Evolutionary conservation across 2,888 invertebrate species (phyloP).

Genomic region (Physocephala rufipes): DNA sequence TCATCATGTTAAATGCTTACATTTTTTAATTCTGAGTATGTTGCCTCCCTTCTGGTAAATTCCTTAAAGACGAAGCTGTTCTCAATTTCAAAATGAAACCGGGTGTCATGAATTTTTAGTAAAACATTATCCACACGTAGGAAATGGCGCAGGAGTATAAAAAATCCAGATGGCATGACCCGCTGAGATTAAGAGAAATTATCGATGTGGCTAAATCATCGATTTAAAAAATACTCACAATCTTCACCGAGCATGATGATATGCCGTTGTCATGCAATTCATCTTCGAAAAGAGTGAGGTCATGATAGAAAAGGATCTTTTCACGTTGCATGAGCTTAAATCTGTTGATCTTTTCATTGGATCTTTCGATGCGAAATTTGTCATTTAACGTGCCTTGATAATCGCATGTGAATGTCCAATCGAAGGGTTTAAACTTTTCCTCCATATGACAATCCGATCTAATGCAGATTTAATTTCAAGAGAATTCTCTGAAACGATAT

Average conservation of each 20-base stretch:
- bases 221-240: constrained; percentile 72
- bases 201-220: not conserved
- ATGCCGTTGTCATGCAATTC: constrained; percentile 98
- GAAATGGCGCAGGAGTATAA: constrained; percentile 89
- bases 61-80: constrained; percentile 84
- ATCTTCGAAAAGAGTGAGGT: constrained; percentile 95
- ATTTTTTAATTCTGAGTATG: constrained; percentile 72
- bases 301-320: constrained; percentile 92
- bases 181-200: constrained; percentile 71
- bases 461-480: constrained; percentile 45
- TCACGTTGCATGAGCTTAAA: constrained; percentile 89
- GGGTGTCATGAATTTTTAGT: constrained; percentile 86
- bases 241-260: constrained; percentile 89
- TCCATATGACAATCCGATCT: constrained; percentile 75
- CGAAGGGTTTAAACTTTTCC: constrained; percentile 87
- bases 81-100: constrained; percentile 81
- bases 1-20: constrained; percentile 62
- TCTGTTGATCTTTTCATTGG: constrained; percentile 83
- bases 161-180: constrained; percentile 95
- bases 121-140: constrained; percentile 94
- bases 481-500: not conserved
- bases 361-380: constrained; percentile 70
- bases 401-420: constrained; percentile 97
- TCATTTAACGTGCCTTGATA: constrained; percentile 84
- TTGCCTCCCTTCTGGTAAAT: constrained; percentile 81